phyloP scores from a whole-genome alignment of 1,140 invertebrate genomes.

The Idris sp. region DNA sequence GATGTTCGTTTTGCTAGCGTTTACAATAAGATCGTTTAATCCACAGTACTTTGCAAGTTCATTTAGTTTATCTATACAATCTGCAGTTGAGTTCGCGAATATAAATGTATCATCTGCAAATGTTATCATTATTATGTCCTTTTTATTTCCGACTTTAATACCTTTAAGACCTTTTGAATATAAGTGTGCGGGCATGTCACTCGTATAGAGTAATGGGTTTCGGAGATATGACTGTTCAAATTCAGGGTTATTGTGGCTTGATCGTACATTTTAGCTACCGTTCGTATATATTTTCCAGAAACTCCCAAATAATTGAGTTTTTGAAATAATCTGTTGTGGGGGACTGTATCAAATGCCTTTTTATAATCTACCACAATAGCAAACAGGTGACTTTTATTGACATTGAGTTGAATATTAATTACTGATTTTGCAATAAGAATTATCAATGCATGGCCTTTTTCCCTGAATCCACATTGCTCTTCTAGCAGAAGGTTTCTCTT shows the following conservation, averaged over 20 bases:
- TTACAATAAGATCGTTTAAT: neutral
- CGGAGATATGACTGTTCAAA: neutral
- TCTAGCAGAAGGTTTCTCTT: neutral
- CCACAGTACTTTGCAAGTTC: neutral
- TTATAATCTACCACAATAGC: conserved; percentile 5
- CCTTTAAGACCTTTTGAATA: neutral
- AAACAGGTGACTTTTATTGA: neutral
- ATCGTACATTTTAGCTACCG: conserved; percentile 4
- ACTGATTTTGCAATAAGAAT: conserved; percentile 8
- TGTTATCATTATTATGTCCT: neutral
- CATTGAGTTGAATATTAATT: conserved; percentile 2
- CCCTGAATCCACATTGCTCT: conserved; percentile 5
- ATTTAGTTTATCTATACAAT: conserved; percentile 1
- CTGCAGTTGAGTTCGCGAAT: neutral
- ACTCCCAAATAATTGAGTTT: neutral
- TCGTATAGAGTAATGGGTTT: conserved; percentile 2
- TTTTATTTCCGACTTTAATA: neutral
- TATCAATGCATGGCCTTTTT: conserved; percentile 5
- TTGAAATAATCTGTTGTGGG: conserved; percentile 5
- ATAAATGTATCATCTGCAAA: conserved; percentile 5
- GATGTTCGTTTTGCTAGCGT: neutral
- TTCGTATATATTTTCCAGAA: conserved; percentile 3
- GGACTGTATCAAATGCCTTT: too few relatives aligned
- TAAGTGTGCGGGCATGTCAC: neutral
- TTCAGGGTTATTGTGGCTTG: neutral